Evolutionary conservation across 2,888 invertebrate species (phyloP), one percentile per base, ranked within the genome.

Genomic region (Chalcosyrphus nemorum): DNA sequence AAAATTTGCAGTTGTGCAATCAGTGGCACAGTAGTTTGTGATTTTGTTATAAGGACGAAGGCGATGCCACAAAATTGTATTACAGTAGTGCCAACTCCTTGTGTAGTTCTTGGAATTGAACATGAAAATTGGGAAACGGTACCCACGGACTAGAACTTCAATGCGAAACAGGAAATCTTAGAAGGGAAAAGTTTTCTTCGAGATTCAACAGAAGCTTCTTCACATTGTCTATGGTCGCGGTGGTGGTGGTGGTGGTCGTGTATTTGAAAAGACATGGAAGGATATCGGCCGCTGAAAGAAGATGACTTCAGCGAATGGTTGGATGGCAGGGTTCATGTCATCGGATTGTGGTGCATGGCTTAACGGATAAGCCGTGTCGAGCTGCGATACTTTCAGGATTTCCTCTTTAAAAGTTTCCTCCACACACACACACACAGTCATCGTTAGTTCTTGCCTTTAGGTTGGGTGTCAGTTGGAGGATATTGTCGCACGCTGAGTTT

Each of bases 1-100:
- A 52, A 70, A n/a, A 66, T 82, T 82, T 77, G 29, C 59, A 82
- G 59, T 75, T 81, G 70, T 72, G 81, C 59, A 82, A 82, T 82
- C 81, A 77, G 71, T 72, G 77, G 61, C 71, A 43, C 57, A 54
- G 65, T 77, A 72, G 81, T 81, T 77, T 71, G 65, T 66, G 77
- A 82, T 66, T 82, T 77, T 38, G 47, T 65, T 45, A n/a, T n/a
- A 35, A 17, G 65, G 43, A 59, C 24, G 45, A 45, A n/a, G 65
- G 41, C 52, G 54, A 35, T 41, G 21, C 41, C 43, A 68, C 45
- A 56, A 45, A 80, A 59, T 81, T 45, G 27, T 63, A 75, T 70
- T 70, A 63, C 47, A 43, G 41, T 45, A 35, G 27, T 45, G 66
- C n/a, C 5, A 66, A 50, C 38, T 63, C 19, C 54, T 50, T 1